These are phyloP conservation scores for Leptoclinus maculatus DNA, from an alignment of 2,797 vertebrate genomes.

Conservation along the genomic window DNA sequence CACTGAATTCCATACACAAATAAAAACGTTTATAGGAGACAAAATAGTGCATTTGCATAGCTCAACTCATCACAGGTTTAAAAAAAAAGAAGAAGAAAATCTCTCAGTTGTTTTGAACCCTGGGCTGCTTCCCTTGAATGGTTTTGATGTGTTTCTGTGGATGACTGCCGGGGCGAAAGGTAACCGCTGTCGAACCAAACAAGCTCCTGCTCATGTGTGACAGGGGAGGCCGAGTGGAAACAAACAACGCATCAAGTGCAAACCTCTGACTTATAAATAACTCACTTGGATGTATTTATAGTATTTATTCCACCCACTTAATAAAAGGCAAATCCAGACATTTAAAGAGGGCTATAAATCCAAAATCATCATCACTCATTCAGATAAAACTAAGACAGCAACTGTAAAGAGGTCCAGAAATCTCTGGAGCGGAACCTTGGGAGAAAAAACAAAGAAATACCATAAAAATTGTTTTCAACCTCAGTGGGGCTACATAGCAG, in stretches of 20 bases:
- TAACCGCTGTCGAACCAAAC: conserved; percentile 47
- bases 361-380: not conserved
- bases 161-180: conserved; percentile 51
- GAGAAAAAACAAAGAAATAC: not conserved
- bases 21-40: not conserved
- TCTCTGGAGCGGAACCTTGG: not conserved
- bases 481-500: not conserved
- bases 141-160: conserved; percentile 43
- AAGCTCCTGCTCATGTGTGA: conserved; percentile 53
- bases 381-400: not conserved
- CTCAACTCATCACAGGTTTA: not conserved
- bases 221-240: conserved; percentile 54
- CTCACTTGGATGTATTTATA: conserved; percentile 8
- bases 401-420: not conserved
- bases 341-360: not conserved
- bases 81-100: not conserved
- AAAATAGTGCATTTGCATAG: conserved; percentile 8
- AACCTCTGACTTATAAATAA: conserved; percentile 50
- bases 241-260: conserved; percentile 38
- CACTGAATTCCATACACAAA: not conserved
- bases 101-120: conserved; percentile 41
- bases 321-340: conserved; percentile 1
- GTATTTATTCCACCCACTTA: conserved; percentile 10
- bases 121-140: conserved; percentile 46
- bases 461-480: not conserved